Percentiles rank a stretch among this genome's conserved stretches.
These are phyloP conservation scores for Alces alces DNA, from an alignment of 2,113 vertebrate genomes.

Conservation along the genomic window DNA sequence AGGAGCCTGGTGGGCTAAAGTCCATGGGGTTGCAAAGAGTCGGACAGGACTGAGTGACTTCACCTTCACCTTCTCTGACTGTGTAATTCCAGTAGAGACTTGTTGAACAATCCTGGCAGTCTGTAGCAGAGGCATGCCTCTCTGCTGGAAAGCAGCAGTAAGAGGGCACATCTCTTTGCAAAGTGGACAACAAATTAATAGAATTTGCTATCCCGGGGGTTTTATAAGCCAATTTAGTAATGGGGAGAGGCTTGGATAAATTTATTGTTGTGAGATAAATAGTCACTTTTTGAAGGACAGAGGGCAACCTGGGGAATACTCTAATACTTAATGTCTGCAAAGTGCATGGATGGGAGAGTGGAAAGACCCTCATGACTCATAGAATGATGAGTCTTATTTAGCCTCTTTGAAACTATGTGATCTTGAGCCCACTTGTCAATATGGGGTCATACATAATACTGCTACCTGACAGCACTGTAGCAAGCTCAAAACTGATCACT, in stretches of 20 bases:
- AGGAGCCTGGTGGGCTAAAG: no score
- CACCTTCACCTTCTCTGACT: no score
- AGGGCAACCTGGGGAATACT: neutral
- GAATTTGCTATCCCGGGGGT: neutral
- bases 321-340: neutral
- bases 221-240: neutral
- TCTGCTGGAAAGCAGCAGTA: neutral
- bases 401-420: neutral
- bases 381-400: neutral
- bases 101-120: neutral
- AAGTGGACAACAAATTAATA: neutral
- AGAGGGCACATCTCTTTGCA: neutral
- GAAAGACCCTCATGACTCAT: neutral
- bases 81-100: neutral
- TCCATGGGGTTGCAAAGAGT: no score
- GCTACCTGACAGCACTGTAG: neutral
- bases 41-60: no score
- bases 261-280: neutral
- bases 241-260: neutral
- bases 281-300: neutral
- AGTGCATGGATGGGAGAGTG: neutral
- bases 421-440: neutral
- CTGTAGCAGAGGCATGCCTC: accelerated
- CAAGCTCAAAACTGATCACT: neutral
- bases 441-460: neutral